Evolutionary conservation across 2,797 vertebrate species (phyloP), one percentile per base, ranked within the genome.

Genomic region (Nyctibius grandis): DNA sequence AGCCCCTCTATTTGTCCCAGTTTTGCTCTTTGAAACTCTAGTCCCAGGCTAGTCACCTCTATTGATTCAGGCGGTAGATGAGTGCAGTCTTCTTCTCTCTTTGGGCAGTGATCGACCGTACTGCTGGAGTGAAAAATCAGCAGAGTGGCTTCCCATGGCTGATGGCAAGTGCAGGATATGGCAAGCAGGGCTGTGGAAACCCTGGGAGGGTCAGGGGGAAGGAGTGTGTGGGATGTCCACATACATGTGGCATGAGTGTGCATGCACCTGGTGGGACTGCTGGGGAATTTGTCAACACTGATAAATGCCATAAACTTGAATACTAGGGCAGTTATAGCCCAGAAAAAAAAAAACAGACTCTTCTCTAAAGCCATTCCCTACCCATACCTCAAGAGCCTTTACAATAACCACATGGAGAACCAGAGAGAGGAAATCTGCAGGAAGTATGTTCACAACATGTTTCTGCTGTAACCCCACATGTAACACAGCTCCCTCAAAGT

Each of bases 241-340:
- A 26, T 14, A 47, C 3, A 6, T 0, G 6, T 48, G 33, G 36
- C 25, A 15, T 1, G 4, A 9, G 13, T 48, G 28, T 34, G 15
- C 40, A 11, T 2, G 19, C 20, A 69, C 15, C 29, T 69, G 36
- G 26, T 47, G 31, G 31, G n/a, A 20, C 19, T 36, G 4, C 15
- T 0, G 0, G 34, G 70, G 64, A 63, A 56, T 63, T 38, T 56
- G 44, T 80, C 68, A 80, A 33, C 15, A n/a, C 23, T 51, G 64
- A 82, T 36, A 60, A 75, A 82, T 59, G 38, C 22, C 38, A 36
- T 48, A 63, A 85, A 63, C 10, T 51, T 63, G 31, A 77, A 70
- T 31, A 67, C 9, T 31, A 60, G 44, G 11, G 34, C 31, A 83
- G 36, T 51, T 28, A 19, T 38, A 95, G 21, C 29, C 18, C 5